Evolutionary conservation across 2,888 invertebrate species (phyloP).

Genomic region (Synergus itoensis): DNA sequence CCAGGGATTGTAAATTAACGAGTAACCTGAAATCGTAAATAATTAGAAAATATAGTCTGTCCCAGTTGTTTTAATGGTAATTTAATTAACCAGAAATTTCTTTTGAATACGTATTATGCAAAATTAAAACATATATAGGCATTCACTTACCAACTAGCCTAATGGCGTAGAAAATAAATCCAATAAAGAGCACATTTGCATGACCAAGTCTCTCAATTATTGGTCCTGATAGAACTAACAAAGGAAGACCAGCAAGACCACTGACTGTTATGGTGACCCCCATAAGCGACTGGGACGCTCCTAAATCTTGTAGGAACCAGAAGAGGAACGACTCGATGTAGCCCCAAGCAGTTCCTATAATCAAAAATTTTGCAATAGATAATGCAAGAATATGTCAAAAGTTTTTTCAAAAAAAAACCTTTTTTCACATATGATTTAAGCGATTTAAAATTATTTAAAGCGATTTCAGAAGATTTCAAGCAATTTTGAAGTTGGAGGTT

Average conservation of each 20-base stretch:
- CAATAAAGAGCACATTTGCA: constrained; percentile 88
- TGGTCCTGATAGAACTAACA: constrained; percentile 87
- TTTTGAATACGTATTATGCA: too few relatives aligned
- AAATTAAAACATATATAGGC: neutral
- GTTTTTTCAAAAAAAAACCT: too few relatives aligned
- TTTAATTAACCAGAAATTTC: too few relatives aligned
- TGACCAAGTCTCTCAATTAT: constrained; percentile 87
- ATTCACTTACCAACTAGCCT: constrained; percentile 83
- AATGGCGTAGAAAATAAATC: constrained; percentile 87
- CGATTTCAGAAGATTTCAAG: too few relatives aligned
- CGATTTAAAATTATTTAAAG: too few relatives aligned
- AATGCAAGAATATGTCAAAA: neutral
- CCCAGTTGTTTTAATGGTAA: too few relatives aligned
- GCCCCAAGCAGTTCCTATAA: constrained; percentile 89
- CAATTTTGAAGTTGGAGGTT: too few relatives aligned
- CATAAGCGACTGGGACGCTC: constrained; percentile 87
- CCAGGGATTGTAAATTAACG: constrained; percentile 88
- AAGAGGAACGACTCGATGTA: constrained; percentile 90
- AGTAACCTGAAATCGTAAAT: constrained; percentile 82
- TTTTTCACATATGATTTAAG: too few relatives aligned
- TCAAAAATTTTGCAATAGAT: neutral
- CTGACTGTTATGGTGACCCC: constrained; percentile 90
- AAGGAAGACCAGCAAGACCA: constrained; percentile 86
- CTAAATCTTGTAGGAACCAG: constrained; percentile 88
- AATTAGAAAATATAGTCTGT: neutral